Percentiles rank a stretch among this genome's conserved stretches.
phyloP scores from a whole-genome alignment of 2,888 invertebrate species.

The Zele albiditarsus region DNA sequence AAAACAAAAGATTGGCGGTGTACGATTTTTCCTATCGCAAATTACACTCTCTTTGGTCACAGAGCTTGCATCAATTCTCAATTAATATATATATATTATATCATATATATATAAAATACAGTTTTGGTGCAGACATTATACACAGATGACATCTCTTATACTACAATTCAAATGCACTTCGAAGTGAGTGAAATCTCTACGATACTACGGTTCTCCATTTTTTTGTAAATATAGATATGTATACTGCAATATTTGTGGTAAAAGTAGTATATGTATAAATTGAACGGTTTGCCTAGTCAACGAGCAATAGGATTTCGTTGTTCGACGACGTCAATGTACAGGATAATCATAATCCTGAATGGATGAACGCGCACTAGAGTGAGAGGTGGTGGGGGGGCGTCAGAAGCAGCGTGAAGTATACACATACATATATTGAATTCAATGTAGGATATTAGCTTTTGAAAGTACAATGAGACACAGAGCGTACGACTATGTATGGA shows the following conservation, averaged over 20 bases:
- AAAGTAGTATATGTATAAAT: not conserved
- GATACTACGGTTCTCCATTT: no score
- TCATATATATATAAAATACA: no score
- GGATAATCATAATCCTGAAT: conserved; percentile 30
- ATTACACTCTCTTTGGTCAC: conserved; percentile 60
- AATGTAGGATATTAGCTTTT: conserved; percentile 41
- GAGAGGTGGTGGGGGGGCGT: not conserved
- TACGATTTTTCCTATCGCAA: conserved; percentile 59
- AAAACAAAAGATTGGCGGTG: conserved; percentile 65
- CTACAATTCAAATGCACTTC: no score
- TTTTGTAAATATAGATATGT: no score
- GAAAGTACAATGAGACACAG: conserved; percentile 31
- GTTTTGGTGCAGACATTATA: not conserved
- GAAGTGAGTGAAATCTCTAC: no score
- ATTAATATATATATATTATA: no score
- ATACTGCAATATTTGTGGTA: no score
- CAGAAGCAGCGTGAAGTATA: not conserved
- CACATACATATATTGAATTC: conserved; percentile 21
- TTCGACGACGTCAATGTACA: conserved; percentile 15
- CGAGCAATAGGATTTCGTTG: conserved; percentile 24
- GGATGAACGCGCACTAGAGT: not conserved
- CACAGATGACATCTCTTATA: no score
- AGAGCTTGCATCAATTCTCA: conserved; percentile 31
- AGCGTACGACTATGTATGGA: not conserved
- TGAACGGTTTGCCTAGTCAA: not conserved